phyloP scores from a whole-genome alignment of 2,888 invertebrate species.

The Noctua comes region DNA sequence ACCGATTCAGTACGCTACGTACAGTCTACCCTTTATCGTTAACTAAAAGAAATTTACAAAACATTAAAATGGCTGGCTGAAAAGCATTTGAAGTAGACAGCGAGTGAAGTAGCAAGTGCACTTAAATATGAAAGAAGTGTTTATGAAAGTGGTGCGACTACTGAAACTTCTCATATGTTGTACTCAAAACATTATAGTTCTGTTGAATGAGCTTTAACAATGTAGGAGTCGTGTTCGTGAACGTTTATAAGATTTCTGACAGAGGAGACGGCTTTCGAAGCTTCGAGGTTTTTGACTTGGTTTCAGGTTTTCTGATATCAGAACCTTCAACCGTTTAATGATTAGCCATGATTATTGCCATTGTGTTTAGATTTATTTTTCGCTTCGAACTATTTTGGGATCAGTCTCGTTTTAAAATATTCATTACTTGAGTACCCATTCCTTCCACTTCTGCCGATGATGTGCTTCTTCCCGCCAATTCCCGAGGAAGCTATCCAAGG shows the following conservation, averaged over 20 bases:
- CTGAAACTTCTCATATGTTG: constrained; percentile 58
- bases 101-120: constrained; percentile 55
- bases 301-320: neutral
- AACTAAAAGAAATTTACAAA: constrained; percentile 41
- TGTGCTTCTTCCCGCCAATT: too few species aligned
- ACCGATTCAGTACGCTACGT: neutral
- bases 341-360: neutral
- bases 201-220: constrained; percentile 50
- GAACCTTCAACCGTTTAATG: neutral
- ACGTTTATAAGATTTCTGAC: constrained; percentile 6
- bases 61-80: constrained; percentile 39
- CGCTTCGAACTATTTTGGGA: too few species aligned
- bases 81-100: constrained; percentile 42
- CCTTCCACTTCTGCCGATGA: too few species aligned
- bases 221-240: neutral
- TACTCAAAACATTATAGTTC: constrained; percentile 44
- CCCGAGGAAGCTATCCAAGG: too few species aligned
- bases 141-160: constrained; percentile 59
- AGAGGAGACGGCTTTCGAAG: neutral
- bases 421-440: too few species aligned
- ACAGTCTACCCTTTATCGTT: constrained; percentile 25
- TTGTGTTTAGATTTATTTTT: neutral
- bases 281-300: neutral
- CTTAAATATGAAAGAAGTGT: constrained; percentile 61
- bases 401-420: too few species aligned